A percentile compares a stretch with the other conserved stretches of the same genome.
Conservation (phyloP, 2,113 vertebrate species). For the Oenanthe oenanthe region DNA sequence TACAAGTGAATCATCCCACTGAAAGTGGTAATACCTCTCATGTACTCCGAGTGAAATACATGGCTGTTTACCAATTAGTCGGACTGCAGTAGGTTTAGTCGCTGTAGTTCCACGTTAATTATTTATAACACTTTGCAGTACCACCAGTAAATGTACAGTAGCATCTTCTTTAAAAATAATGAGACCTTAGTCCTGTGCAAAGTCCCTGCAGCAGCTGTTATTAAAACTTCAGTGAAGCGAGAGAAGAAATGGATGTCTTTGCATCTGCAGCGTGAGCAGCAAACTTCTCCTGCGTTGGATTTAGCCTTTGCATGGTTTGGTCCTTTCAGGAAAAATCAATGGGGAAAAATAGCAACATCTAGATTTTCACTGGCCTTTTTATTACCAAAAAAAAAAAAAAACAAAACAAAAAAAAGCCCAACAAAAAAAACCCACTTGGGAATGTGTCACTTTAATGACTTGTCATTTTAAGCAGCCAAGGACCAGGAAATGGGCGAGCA, state of each 20-base stretch:
- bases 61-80: slow-evolving; percentile 52
- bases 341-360: not conserved
- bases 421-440: not conserved
- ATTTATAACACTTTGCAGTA: slow-evolving; percentile 31
- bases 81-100: slow-evolving; percentile 9
- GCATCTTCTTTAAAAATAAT: slow-evolving; percentile 40
- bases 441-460: slow-evolving; percentile 23
- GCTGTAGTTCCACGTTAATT: slow-evolving; percentile 14
- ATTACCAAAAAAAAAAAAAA: not conserved
- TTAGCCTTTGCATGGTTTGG: not conserved
- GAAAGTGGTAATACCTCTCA: not conserved
- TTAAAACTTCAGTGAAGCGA: slow-evolving; percentile 43
- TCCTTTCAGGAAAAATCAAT: slow-evolving; percentile 51
- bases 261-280: not conserved
- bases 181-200: slow-evolving; percentile 42
- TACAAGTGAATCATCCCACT: not conserved
- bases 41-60: not conserved
- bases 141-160: not conserved
- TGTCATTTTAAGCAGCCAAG: not conserved
- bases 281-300: not conserved
- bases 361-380: not conserved
- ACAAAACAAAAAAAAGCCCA: not conserved
- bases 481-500: not conserved
- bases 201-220: slow-evolving; percentile 41
- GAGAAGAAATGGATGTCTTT: slow-evolving; percentile 22